Base-by-base conservation (phyloP, 2,888 invertebrate genomes). In the Notocelia uddmanniana region DNA sequence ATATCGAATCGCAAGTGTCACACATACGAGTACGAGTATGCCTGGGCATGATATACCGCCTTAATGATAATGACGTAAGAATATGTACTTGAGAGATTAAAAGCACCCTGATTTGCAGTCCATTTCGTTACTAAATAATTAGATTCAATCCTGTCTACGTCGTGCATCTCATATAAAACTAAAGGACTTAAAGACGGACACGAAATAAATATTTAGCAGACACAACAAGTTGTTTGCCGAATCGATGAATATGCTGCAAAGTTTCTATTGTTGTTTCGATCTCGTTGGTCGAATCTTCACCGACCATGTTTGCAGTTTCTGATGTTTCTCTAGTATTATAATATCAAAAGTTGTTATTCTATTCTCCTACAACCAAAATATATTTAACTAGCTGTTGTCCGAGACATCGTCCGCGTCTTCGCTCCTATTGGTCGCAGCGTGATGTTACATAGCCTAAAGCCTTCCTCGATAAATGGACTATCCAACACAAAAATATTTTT, bases 191-290 rank as follows among this genome's bases (percentile, higher is more conserved):
- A 15, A 45, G 6, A 45, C 45, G 5, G n/a, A 2, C n/a, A n/a
- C n/a, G 45, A 45, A 45, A 45, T n/a, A n/a, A 45, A 45, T 45
- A n/a, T 45, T 45, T 45, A 45, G n/a, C 45, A 34, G 19, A 50
- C 5, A 3, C 45, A 3, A 45, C 13, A 19, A 21, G 31, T 52
- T 37, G 64, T 54, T 54, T 23, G 37, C 37, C 34, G 52, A 64
- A 54, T 37, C 23, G 63, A 54, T 54, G 64, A 64, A 64, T 64
- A 64, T 54, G 37, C 54, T 31, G 21, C 52, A 19, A 50, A 63
- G 64, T 64, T 63, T 54, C 34, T 64, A 64, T 64, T 64, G 52
- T 64, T 52, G 54, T 64, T 60, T 52, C 21, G 52, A 64, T 64
- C 64, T 52, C 21, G 52, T 37, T 54, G 21, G 37, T 37, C 10